These are phyloP conservation scores for Temnothorax longispinosus DNA, from an alignment of 1,140 invertebrate genomes.

Conservation along the genomic window DNA sequence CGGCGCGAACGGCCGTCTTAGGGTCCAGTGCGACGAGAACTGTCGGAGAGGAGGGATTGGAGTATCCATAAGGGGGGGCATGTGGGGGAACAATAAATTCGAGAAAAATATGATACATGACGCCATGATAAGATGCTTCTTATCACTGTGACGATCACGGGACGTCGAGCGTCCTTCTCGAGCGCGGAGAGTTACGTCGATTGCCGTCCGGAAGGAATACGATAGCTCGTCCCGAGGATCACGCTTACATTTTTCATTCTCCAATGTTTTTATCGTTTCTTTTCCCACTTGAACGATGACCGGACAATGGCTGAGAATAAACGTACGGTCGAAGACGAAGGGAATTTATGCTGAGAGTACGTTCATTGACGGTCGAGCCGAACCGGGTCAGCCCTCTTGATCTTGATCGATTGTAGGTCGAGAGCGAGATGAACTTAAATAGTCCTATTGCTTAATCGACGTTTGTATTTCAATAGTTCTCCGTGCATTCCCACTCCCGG, in stretches of 20 bases:
- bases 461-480: constrained; percentile 54
- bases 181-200: constrained; percentile 42
- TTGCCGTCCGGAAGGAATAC: neutral
- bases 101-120: constrained; percentile 38
- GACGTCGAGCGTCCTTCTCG: constrained; percentile 28
- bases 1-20: constrained; percentile 24
- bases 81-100: neutral
- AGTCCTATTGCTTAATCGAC: constrained; percentile 41
- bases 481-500: neutral
- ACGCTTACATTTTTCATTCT: constrained; percentile 30
- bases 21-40: constrained; percentile 10
- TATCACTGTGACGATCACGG: constrained; percentile 50
- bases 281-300: constrained; percentile 10
- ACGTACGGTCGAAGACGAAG: constrained; percentile 25
- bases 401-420: constrained; percentile 48
- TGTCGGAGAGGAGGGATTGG: neutral
- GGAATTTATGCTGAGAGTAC: constrained; percentile 26
- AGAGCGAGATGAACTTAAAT: constrained; percentile 19
- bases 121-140: constrained; percentile 49
- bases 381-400: constrained; percentile 24
- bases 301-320: neutral
- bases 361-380: neutral
- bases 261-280: constrained; percentile 34
- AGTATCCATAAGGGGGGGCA: neutral
- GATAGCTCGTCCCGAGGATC: constrained; percentile 6